Conservation (phyloP, 2,113 vertebrate genomes). For the Lathamus discolor region DNA sequence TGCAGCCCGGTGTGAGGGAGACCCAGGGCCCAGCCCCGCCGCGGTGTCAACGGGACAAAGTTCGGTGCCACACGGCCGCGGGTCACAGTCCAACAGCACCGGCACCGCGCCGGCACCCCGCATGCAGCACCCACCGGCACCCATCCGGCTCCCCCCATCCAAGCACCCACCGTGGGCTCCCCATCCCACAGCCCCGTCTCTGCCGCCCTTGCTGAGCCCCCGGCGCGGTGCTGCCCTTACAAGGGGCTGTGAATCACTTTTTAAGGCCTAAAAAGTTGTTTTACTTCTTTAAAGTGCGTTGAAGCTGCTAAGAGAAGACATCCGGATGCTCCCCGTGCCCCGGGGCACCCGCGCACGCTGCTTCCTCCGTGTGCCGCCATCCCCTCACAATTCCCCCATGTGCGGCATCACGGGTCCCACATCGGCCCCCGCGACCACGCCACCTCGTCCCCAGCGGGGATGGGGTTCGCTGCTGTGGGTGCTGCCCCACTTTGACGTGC, state of each 20-base stretch:
- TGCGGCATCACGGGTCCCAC: accelerated
- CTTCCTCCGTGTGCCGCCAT: accelerated
- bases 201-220: neutral
- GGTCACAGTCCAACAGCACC: neutral
- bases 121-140: neutral
- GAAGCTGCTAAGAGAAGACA: neutral
- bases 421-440: accelerated
- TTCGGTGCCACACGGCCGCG: neutral
- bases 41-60: neutral
- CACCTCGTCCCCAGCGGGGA: accelerated
- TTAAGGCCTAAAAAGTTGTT: neutral
- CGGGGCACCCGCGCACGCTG: accelerated
- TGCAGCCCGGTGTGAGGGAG: neutral
- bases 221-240: neutral
- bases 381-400: accelerated
- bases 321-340: accelerated
- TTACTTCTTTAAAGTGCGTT: neutral
- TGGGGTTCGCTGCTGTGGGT: accelerated
- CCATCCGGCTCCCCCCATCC: neutral
- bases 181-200: neutral
- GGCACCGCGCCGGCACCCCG: neutral
- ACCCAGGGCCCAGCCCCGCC: neutral
- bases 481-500: neutral
- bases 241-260: neutral
- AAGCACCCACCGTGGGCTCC: accelerated